These are phyloP conservation scores for Ptychochromis oligacanthus DNA, from an alignment of 2,113 vertebrate species.

Conservation along the genomic window DNA sequence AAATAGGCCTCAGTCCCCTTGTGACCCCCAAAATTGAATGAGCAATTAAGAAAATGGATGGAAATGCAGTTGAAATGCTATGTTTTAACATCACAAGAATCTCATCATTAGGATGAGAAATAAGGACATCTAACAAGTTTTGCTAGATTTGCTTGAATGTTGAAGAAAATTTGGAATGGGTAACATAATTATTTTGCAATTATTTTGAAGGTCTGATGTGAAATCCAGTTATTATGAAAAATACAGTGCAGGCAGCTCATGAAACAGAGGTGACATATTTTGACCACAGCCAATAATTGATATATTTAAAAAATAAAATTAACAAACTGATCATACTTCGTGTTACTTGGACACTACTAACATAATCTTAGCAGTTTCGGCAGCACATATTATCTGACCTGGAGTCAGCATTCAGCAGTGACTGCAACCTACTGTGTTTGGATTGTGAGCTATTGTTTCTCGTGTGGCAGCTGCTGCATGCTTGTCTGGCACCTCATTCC, in stretches of 20 bases:
- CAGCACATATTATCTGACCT: constrained; percentile 37
- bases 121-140: neutral
- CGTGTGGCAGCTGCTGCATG: constrained; percentile 73
- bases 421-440: constrained; percentile 59
- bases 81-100: neutral
- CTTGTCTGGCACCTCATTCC: constrained; percentile 79
- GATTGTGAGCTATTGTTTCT: constrained; percentile 60
- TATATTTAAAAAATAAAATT: neutral
- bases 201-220: neutral
- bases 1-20: too few relatives aligned
- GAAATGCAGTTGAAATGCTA: neutral
- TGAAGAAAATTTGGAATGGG: neutral
- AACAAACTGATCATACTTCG: neutral
- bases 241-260: neutral
- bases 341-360: neutral
- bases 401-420: constrained; percentile 15
- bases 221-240: neutral
- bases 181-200: neutral
- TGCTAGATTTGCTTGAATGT: neutral
- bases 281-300: neutral
- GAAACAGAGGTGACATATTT: neutral
- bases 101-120: neutral
- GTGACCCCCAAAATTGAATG: too few relatives aligned
- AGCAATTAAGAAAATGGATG: neutral
- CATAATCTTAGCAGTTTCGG: constrained; percentile 14